Evolutionary conservation across 2,888 invertebrate species (phyloP).

Genomic region (Drosophila meridiana): DNA sequence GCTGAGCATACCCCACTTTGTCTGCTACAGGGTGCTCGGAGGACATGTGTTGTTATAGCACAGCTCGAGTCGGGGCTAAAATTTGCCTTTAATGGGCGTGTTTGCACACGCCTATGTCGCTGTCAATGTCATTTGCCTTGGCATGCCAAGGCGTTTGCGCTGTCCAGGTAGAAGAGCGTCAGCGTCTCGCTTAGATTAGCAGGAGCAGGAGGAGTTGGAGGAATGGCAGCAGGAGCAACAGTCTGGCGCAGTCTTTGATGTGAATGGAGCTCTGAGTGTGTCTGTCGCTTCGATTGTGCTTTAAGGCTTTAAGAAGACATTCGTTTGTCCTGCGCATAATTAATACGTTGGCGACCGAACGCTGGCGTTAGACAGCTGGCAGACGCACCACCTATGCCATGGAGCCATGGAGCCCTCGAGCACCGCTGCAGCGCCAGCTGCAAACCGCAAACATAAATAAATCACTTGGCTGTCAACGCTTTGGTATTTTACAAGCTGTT

Average conservation of each 20-base stretch:
- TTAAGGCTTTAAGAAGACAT: constrained; percentile 14
- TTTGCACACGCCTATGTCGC: constrained; percentile 21
- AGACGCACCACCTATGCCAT: constrained; percentile 31
- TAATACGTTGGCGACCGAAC: constrained; percentile 47
- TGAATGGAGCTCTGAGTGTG: not conserved
- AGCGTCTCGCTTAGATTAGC: not conserved
- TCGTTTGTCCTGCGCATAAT: constrained; percentile 38
- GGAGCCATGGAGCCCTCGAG: not conserved
- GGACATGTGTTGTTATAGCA: constrained; percentile 41
- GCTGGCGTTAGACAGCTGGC: constrained; percentile 24
- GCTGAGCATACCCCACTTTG: not conserved
- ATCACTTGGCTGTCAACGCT: constrained; percentile 67
- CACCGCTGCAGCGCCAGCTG: constrained; percentile 1
- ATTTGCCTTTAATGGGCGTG: constrained; percentile 21
- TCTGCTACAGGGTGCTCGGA: not conserved
- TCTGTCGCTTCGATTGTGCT: constrained; percentile 2
- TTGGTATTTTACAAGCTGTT: constrained; percentile 71
- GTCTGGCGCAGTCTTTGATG: constrained; percentile 8
- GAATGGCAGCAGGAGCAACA: not conserved
- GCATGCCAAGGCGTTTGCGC: constrained; percentile 1
- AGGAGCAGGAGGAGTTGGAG: not conserved
- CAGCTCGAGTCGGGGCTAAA: not conserved
- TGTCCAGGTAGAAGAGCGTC: not conserved
- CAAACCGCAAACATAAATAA: constrained; percentile 69
- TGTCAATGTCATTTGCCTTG: constrained; percentile 18